Base-by-base conservation (phyloP, 2,888 invertebrate species). In the Abscondita cerata region DNA sequence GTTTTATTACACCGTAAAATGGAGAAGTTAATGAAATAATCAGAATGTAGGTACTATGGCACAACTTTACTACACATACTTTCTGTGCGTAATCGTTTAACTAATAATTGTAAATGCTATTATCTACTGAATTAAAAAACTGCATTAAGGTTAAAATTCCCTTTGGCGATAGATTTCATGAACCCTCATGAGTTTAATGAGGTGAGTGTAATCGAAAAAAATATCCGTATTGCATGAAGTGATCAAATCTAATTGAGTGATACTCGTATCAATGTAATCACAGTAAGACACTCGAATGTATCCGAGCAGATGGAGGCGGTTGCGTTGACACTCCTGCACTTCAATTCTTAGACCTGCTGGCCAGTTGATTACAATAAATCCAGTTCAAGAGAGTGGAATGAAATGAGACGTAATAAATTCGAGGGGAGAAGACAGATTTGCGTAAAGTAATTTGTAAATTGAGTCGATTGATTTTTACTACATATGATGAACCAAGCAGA, bases 381-480 rank as follows among this genome's bases (percentile, higher is more conserved):
- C 52, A 55, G 68, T 67, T 65, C 69, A 69, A 69, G 72, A 72
- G 72, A 72, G 71, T 70, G 71, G 60, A 72, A 72, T 71, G 71
- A 71, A 73, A 72, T 70, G 72, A 70, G 73, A 72, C 71, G 70
- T 73, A 74, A 73, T 72, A 67, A 68, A 66, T 57, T 53, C 65
- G 52, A 54, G 58, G 56, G 55, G 54, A 57, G 61, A 52, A 40
- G 62, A 56, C 59, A 57, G 59, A 54, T 59, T 52, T 59, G 65
- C 62, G 63, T 68, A 68, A 67, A 73, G 72, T 75, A 71, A 76
- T 75, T 76, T 76, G 75, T 74, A 76, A 76, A 76, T 76, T 75
- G 74, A 74, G 69, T 72, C 69, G 69, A 73, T 73, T 73, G 75
- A 73, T 74, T 73, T 61, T 63, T 48, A 51, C 54, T 59, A 44